Evolutionary conservation across 1,140 invertebrate species (phyloP), one percentile per base, ranked within the genome.

Genomic region (Hesperophylax magnus): DNA sequence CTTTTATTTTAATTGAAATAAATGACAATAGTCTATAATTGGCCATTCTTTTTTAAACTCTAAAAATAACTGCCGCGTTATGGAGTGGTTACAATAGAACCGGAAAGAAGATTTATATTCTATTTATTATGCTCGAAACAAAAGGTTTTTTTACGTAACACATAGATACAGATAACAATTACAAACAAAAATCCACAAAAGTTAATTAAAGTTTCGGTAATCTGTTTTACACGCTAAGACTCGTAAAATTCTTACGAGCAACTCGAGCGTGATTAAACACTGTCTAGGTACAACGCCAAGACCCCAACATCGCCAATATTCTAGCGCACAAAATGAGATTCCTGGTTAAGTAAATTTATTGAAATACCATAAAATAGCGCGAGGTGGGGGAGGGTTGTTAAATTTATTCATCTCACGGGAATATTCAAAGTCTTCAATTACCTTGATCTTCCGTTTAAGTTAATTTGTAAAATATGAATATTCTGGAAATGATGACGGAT

Each of bases 61-160:
- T 24, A 24, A 61, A 20, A 61, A 24, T 18, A 8, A 22, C 58
- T 11, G 18, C n/a, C 9, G 58, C 39, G 11, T 47, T 47, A 11
- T 47, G 58, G 1, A 61, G 3, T 18, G 58, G 9, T 20, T 20
- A 61, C 58, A 47, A 47, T 9, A 11, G 58, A 61, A 61, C 58
- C 58, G 58, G 58, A 61, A 61, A 61, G 18, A 18, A 20, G 58
- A 18, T 61, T 61, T 61, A 61, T 20, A 22, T 20, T 61, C 58
- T 61, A 61, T 61, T 61, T 18, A 61, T 20, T 18, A 24, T 61
- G 14, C 58, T 22, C 58, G 11, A 61, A 61, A 18, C 17, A 61
- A 18, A 61, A 18, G 17, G 24, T 6, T 47, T 47, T 47, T 61
- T 18, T 17, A 18, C 24, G 58, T 18, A 61, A 22, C 24, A 61